Base-by-base conservation (phyloP, 2,888 invertebrate species). In the Acronicta leporina region DNA sequence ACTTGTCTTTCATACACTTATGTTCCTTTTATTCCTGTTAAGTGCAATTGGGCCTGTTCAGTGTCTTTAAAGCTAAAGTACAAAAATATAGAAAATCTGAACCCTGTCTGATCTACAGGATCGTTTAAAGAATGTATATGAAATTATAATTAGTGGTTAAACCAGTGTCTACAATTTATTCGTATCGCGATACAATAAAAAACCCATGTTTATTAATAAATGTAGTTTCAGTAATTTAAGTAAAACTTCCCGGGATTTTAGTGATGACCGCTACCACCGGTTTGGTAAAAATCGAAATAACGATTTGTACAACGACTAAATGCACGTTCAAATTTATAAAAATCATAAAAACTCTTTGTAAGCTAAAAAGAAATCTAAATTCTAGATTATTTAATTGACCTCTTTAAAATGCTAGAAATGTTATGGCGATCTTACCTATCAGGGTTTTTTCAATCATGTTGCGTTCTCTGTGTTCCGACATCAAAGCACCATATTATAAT, bases 261-360 rank as follows among this genome's bases (percentile, higher is more conserved):
- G 15, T 11, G 14, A 35, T 25, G 25, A 25, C 38, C n/a, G 20
- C 1, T 27, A 10, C 44, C 14, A 35, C 5, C 44, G 48, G 40
- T 43, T 38, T 20, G 54, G 35, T 60, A 47, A 41, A 47, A 61
- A 65, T 65, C 41, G 46, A 47, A 27, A 64, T 45, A 44, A 56
- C 30, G 52, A 63, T 68, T 63, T 65, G 52, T 50, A 68, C 68
- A 69, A 65, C 69, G 68, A 51, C 63, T 16, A 60, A 68, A 68
- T 44, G 35, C 38, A 59, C 47, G 68, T 68, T 68, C 50, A 35
- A 51, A 55, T 45, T 49, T 42, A 44, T n/a, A n/a, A n/a, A n/a
- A n/a, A n/a, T 25, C 38, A 52, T 51, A 42, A 33, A 59, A 64
- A 53, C 27, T 69, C 68, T 69, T 65, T 69, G 69, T 61, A 69